These are phyloP conservation scores for Saxidomus purpurata DNA, from an alignment of 1,140 invertebrate genomes.

Conservation along the genomic window DNA sequence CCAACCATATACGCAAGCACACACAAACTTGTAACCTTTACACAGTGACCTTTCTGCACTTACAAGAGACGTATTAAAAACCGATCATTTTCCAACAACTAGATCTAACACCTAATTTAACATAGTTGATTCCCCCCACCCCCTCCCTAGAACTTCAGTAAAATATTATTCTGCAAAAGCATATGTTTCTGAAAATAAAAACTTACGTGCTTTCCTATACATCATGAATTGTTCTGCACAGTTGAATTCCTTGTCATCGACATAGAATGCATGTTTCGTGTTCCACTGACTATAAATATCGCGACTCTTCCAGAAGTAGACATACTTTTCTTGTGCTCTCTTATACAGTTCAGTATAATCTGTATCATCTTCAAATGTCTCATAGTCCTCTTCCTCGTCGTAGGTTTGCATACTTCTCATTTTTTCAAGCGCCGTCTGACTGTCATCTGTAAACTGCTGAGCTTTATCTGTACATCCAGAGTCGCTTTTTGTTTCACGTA, in stretches of 20 bases:
- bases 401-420: background rate
- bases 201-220: constrained; percentile 82
- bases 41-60: no score
- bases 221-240: constrained; percentile 85
- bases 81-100: no score
- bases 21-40: no score
- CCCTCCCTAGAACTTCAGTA: no score
- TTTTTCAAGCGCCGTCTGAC: background rate
- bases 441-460: background rate
- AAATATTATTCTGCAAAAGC: no score
- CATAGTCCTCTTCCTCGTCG: constrained; percentile 16
- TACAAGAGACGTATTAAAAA: no score
- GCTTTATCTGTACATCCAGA: no score
- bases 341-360: background rate
- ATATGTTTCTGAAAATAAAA: no score
- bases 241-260: constrained; percentile 74
- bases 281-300: constrained; percentile 78
- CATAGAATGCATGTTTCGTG: constrained; percentile 64
- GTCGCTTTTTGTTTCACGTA: no score
- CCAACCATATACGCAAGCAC: no score
- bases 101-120: no score
- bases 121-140: no score
- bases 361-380: background rate
- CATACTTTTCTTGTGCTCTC: constrained; percentile 30
- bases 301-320: constrained; percentile 46